Conservation (phyloP, 1,140 invertebrate species). For the Araneus ventricosus region DNA sequence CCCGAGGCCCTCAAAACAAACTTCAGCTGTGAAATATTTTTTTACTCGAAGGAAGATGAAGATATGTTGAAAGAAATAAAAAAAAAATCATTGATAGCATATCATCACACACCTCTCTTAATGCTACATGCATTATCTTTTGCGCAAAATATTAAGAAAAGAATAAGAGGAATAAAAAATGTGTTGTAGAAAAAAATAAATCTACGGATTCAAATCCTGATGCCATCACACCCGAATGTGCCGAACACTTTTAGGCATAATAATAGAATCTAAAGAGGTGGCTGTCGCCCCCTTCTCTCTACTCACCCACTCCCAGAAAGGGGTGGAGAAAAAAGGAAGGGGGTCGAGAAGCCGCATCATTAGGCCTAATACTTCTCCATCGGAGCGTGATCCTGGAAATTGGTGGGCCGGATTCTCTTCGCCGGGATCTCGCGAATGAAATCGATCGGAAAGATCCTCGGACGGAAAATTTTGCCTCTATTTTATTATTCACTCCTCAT, state of each 20-base stretch:
- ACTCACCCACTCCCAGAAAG: too few relatives aligned
- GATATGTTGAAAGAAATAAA: too few relatives aligned
- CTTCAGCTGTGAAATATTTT: too few relatives aligned
- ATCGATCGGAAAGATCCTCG: conserved; percentile 65
- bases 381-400: conserved; percentile 57
- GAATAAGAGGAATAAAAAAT: neutral
- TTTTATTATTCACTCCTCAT: conserved; percentile 25
- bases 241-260: conserved; percentile 37
- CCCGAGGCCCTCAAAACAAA: too few relatives aligned
- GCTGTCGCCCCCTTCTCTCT: neutral
- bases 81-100: too few relatives aligned
- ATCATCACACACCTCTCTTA: too few relatives aligned
- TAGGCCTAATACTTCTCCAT: conserved; percentile 63
- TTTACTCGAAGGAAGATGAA: too few relatives aligned
- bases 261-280: conserved; percentile 44
- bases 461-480: neutral
- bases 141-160: neutral
- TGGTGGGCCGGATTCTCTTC: conserved; percentile 57
- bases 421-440: conserved; percentile 60
- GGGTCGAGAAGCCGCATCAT: conserved; percentile 61
- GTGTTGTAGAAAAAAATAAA: neutral
- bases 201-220: neutral
- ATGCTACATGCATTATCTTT: neutral
- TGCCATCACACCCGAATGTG: neutral
- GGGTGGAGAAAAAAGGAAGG: neutral